A percentile compares a stretch with the other conserved stretches of the same genome.
phyloP scores from a whole-genome alignment of 2,888 invertebrate species.

The Calameuta pallipes region DNA sequence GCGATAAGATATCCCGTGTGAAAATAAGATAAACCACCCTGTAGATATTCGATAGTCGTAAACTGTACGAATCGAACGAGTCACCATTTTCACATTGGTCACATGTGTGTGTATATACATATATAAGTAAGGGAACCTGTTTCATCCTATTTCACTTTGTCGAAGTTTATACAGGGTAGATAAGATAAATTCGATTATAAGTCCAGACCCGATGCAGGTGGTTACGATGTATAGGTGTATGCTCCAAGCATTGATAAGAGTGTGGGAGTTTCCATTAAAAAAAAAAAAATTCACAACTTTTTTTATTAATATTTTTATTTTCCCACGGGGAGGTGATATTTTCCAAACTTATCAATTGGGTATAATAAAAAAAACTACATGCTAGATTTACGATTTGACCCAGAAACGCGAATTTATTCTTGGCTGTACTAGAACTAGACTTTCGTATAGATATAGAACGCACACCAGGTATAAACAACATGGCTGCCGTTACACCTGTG shows the following conservation, averaged over 20 bases:
- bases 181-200: neutral
- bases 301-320: neutral
- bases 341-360: neutral
- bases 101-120: too few species aligned
- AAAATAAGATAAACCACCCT: constrained; percentile 46
- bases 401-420: constrained; percentile 45
- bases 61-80: neutral
- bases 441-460: constrained; percentile 23
- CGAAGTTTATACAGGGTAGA: neutral
- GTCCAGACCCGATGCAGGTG: neutral
- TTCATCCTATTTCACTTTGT: neutral
- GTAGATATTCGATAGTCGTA: neutral
- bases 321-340: neutral
- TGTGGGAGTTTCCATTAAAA: neutral
- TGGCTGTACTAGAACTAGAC: constrained; percentile 64
- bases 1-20: constrained; percentile 40
- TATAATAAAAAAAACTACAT: neutral
- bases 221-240: neutral
- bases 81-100: neutral
- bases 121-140: neutral
- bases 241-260: neutral
- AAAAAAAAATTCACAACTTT: too few species aligned
- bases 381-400: neutral
- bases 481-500: constrained; percentile 46
- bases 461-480: neutral